A percentile compares a stretch with the other conserved stretches of the same genome.
phyloP scores from a whole-genome alignment of 2,797 vertebrate species.

The Acanthurus tractus region DNA sequence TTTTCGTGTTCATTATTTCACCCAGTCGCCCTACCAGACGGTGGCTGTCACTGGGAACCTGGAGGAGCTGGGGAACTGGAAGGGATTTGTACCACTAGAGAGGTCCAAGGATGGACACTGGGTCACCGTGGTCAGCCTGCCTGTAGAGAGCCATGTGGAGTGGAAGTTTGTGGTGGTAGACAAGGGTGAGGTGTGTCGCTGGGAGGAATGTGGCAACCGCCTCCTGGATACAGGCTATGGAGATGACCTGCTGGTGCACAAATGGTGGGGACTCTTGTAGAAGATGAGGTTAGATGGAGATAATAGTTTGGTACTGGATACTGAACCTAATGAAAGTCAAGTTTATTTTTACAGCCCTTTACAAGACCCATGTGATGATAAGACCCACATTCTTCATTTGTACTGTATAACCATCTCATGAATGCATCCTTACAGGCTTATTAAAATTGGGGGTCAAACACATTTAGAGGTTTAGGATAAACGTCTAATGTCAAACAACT shows the following conservation, averaged over 20 bases:
- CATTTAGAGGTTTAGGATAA: neutral
- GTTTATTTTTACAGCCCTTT: slow-evolving; percentile 1
- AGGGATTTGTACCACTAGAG: slow-evolving; percentile 86
- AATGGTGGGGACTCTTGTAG: slow-evolving; percentile 91
- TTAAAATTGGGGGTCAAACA: neutral
- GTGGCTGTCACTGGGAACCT: slow-evolving; percentile 92
- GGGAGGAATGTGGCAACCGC: slow-evolving; percentile 95
- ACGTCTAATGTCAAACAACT: too few relatives aligned
- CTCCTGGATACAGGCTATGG: slow-evolving; percentile 85
- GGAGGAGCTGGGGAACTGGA: slow-evolving; percentile 91
- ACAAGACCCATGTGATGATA: neutral
- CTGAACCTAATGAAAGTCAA: slow-evolving; percentile 12
- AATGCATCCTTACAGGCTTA: neutral
- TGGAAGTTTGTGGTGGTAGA: slow-evolving; percentile 97
- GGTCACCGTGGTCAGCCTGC: slow-evolving; percentile 86
- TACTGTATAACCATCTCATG: neutral
- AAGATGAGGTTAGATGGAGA: slow-evolving; percentile 2
- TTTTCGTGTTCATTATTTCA: slow-evolving; percentile 93
- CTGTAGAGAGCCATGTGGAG: slow-evolving; percentile 86
- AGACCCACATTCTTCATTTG: neutral
- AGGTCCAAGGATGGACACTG: slow-evolving; percentile 88
- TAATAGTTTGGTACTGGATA: slow-evolving; percentile 5
- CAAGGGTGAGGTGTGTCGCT: slow-evolving; percentile 88
- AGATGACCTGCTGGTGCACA: slow-evolving; percentile 86
- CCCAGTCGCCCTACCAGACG: slow-evolving; percentile 80